A percentile compares a stretch with the other conserved stretches of the same genome.
Evolutionary conservation across 2,797 vertebrate genomes (phyloP).

Genomic region (Lacerta viridis): DNA sequence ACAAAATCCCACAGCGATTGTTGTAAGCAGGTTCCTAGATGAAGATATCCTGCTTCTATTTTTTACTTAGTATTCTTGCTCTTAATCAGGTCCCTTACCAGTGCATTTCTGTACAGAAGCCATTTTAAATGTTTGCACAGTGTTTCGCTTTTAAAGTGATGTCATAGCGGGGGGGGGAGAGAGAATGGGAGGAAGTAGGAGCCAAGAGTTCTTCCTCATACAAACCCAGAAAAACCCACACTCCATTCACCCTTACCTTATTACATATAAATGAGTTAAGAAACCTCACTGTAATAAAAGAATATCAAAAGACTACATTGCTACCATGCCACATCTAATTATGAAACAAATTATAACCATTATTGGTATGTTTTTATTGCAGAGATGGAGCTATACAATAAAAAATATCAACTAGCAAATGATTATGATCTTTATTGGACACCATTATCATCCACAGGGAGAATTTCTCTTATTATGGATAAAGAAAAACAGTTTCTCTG

Average conservation of each 20-base stretch:
- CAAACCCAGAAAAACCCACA: too few species aligned
- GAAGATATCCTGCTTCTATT: neutral
- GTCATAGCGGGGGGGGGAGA: neutral
- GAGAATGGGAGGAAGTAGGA: neutral
- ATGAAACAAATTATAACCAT: conserved; percentile 21
- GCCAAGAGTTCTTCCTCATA: neutral
- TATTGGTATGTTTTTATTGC: neutral
- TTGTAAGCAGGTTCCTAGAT: neutral
- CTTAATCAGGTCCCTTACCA: neutral
- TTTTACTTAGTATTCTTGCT: neutral
- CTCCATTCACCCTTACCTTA: neutral
- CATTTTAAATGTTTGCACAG: neutral
- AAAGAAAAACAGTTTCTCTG: neutral
- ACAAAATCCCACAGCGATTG: neutral
- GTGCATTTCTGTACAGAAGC: neutral
- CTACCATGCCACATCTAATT: conserved; percentile 41
- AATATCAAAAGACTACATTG: conserved; percentile 37
- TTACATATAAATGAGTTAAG: conserved; percentile 19
- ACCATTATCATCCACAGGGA: neutral
- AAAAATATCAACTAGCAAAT: conserved; percentile 6
- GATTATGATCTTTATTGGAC: neutral
- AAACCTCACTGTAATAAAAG: conserved; percentile 50
- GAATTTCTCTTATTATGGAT: accelerated
- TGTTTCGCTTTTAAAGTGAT: neutral
- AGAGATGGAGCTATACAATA: neutral